Evolutionary conservation across 30 jellyfish, hydroid and myxozoan species (phyloP).

Genomic region (Morbakka virulenta): DNA sequence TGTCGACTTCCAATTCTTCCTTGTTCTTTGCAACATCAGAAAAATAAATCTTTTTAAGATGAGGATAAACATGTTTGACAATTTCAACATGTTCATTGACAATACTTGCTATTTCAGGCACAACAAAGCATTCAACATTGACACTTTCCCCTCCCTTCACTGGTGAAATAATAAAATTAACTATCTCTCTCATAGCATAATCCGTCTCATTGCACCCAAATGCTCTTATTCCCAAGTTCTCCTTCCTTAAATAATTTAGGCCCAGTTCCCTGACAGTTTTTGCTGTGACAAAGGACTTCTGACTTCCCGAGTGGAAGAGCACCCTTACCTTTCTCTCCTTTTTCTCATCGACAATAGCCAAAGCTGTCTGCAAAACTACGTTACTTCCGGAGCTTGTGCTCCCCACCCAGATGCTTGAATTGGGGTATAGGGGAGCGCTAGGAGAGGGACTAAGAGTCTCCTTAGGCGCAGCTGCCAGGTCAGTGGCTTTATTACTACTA

Average conservation of each 20-base stretch:
- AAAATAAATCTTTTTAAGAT: background rate
- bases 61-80: background rate
- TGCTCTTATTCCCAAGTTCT: background rate
- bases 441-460: background rate
- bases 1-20: background rate
- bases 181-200: background rate
- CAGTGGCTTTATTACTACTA: background rate
- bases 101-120: background rate
- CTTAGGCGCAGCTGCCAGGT: too few relatives aligned
- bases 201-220: constrained; percentile 6
- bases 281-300: constrained; percentile 2
- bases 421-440: constrained; percentile 1
- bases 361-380: constrained; percentile 16
- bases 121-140: constrained; percentile 3
- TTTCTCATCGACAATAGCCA: background rate
- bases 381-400: background rate
- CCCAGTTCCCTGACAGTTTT: background rate
- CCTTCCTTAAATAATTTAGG: background rate
- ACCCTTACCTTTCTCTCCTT: constrained; percentile 11
- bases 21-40: constrained; percentile 4
- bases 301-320: constrained; percentile 1
- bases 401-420: constrained; percentile 15
- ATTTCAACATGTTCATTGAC: background rate
- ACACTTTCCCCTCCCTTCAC: background rate
- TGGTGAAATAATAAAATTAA: background rate